These are phyloP conservation scores for Ichneumoninae sp. DNA, from an alignment of 2,888 invertebrate species.

Conservation along the genomic window DNA sequence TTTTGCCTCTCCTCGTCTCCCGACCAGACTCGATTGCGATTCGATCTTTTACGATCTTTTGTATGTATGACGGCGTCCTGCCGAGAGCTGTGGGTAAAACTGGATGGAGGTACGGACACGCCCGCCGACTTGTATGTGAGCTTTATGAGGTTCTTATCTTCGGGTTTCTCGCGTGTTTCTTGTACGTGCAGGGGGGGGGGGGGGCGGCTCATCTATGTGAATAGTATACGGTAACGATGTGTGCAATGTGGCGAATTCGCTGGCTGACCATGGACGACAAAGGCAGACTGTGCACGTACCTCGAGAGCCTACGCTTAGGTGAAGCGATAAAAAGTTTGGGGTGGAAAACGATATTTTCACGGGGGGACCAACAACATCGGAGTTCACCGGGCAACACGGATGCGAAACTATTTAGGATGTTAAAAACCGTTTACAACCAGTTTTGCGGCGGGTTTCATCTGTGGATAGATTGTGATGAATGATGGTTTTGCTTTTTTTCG, in stretches of 20 bases:
- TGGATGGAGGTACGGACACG: background rate
- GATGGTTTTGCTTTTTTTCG: background rate
- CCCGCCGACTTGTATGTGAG: conserved; percentile 13
- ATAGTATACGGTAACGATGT: background rate
- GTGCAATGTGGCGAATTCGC: conserved; percentile 13
- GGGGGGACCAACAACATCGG: background rate
- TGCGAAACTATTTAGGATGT: background rate
- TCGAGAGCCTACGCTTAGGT: background rate
- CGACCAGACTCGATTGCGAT: conserved; percentile 50
- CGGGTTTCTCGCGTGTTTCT: conserved; percentile 10
- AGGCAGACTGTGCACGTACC: background rate
- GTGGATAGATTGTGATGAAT: background rate
- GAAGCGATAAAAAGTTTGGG: background rate
- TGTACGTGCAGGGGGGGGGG: background rate
- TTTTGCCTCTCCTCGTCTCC: conserved; percentile 15
- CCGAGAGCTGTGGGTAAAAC: conserved; percentile 32
- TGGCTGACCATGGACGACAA: background rate
- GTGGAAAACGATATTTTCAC: background rate
- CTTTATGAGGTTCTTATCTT: conserved; percentile 51
- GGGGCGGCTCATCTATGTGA: background rate
- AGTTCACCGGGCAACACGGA: background rate
- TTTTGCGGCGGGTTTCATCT: background rate
- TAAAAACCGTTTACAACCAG: background rate
- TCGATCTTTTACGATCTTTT: conserved; percentile 63
- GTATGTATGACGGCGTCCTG: conserved; percentile 58